Conservation (phyloP, 1,140 invertebrate species). For the Cydia pomonella region DNA sequence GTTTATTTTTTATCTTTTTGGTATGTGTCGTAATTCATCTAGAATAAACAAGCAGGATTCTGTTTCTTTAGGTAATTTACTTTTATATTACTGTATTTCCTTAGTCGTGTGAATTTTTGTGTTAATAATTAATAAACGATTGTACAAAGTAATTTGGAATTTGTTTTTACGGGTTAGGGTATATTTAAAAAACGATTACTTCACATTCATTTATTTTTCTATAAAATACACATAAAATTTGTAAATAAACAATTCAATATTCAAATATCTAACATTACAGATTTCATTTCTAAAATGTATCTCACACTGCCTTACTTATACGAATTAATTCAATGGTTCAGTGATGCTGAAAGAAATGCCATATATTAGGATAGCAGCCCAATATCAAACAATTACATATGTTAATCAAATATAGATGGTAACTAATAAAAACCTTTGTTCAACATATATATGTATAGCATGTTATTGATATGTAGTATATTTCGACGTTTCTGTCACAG, state of each 20-base stretch:
- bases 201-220: conserved; percentile 74
- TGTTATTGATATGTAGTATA: conserved; percentile 23
- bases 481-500: not conserved
- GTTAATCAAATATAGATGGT: not conserved
- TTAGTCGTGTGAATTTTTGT: conserved; percentile 20
- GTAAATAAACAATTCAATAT: conserved; percentile 79
- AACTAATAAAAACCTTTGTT: not conserved
- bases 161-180: not conserved
- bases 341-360: conserved; percentile 17
- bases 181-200: conserved; percentile 33
- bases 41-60: conserved; percentile 6
- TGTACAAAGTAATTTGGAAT: conserved; percentile 28
- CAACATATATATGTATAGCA: not conserved
- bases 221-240: conserved; percentile 80
- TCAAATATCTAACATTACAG: conserved; percentile 72
- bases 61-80: conserved; percentile 16
- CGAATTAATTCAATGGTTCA: conserved; percentile 31
- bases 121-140: conserved; percentile 21
- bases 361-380: conserved; percentile 1
- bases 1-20: not conserved
- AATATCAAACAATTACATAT: not conserved
- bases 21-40: not conserved
- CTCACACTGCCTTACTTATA: conserved; percentile 49
- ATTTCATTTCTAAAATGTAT: conserved; percentile 63
- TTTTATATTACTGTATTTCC: conserved; percentile 8